Conservation (phyloP, 2,113 vertebrate species). For the Sander vitreus region DNA sequence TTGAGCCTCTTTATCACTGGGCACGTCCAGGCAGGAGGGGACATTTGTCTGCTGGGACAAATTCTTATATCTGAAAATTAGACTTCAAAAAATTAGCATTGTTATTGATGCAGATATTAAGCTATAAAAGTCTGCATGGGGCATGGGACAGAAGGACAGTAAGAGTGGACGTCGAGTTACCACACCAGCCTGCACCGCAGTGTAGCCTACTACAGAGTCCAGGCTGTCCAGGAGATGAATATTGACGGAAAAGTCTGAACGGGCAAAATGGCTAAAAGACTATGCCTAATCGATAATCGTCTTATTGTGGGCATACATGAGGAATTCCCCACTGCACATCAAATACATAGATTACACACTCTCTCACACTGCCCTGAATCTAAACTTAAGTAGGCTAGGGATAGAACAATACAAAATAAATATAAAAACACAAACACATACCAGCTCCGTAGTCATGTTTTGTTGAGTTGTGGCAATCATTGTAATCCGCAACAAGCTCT, state of each 20-base stretch:
- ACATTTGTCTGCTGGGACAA: slow-evolving; percentile 5
- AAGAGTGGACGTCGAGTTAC: slow-evolving; percentile 48
- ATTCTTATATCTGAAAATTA: slow-evolving; percentile 10
- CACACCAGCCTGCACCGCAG: slow-evolving; percentile 55
- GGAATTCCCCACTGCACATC: slow-evolving; percentile 36
- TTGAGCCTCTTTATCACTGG: slow-evolving; percentile 44
- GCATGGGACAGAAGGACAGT: slow-evolving; percentile 55
- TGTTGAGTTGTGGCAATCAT: slow-evolving; percentile 89
- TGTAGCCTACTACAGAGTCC: slow-evolving; percentile 38
- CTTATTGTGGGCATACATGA: slow-evolving; percentile 4
- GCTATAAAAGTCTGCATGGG: slow-evolving; percentile 57
- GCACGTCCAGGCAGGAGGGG: slow-evolving; percentile 37
- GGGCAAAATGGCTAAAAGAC: slow-evolving; percentile 16
- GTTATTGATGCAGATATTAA: slow-evolving; percentile 31
- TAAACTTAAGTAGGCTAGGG: not conserved
- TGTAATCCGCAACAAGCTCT: slow-evolving; percentile 63
- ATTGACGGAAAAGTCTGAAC: slow-evolving; percentile 58
- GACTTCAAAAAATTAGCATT: not conserved
- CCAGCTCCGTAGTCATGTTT: slow-evolving; percentile 86
- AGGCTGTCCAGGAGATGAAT: slow-evolving; percentile 30
- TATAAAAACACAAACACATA: slow-evolving; percentile 38
- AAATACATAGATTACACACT: not conserved
- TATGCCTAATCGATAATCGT: slow-evolving; percentile 12
- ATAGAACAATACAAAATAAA: slow-evolving; percentile 9
- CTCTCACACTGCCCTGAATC: slow-evolving; percentile 21